Conservation (phyloP, 2,888 invertebrate genomes). For the Latrodectus elegans region DNA sequence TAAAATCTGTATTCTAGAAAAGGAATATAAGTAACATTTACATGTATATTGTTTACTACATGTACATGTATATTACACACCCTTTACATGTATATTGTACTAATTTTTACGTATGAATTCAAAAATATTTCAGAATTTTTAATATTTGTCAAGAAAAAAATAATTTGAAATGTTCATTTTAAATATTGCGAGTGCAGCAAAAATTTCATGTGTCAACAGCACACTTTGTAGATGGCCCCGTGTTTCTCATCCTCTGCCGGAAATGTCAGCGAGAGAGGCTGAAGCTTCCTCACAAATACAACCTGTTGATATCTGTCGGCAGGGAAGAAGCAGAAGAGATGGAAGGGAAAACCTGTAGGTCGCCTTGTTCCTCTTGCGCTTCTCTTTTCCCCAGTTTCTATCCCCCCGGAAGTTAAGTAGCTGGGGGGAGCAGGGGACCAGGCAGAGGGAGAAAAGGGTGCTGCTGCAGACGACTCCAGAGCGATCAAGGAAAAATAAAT, state of each 20-base stretch:
- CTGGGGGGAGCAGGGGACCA: neutral
- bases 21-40: too few species aligned
- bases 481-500: conserved; percentile 6
- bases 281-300: conserved; percentile 12
- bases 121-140: too few species aligned
- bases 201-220: neutral
- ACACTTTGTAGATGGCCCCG: conserved; percentile 1
- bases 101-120: too few species aligned
- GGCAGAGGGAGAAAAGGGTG: neutral
- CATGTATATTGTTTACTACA: too few species aligned
- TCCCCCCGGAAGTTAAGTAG: conserved; percentile 7
- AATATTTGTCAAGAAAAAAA: too few species aligned
- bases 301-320: conserved; percentile 26
- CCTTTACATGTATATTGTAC: too few species aligned
- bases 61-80: too few species aligned
- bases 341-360: conserved; percentile 25
- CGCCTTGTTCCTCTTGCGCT: neutral
- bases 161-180: too few species aligned
- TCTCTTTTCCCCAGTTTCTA: neutral
- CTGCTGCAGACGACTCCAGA: conserved; percentile 2
- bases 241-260: conserved; percentile 4
- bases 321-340: too few species aligned
- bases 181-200: too few species aligned
- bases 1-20: too few species aligned
- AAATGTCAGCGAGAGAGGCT: conserved; percentile 3